Conservation (phyloP, 2,797 vertebrate genomes). For the Micrastur ruficollis region DNA sequence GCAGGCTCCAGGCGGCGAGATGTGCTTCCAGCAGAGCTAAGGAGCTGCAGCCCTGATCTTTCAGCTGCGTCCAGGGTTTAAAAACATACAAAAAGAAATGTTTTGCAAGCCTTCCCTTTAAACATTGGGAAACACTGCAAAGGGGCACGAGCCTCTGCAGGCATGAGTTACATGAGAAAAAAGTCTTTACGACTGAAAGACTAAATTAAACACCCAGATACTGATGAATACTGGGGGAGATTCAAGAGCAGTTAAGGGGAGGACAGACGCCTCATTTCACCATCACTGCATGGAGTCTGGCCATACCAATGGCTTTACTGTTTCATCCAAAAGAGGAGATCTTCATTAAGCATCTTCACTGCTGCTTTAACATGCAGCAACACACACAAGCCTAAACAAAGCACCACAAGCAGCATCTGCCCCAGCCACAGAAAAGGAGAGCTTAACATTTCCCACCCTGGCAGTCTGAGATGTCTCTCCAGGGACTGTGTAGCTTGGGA, state of each 20-base stretch:
- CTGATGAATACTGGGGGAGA: not conserved
- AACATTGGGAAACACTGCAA: not conserved
- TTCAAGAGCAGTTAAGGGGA: not conserved
- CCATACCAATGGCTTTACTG: not conserved
- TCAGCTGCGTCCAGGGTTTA: not conserved
- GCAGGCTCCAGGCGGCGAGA: not conserved
- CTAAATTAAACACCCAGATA: not conserved
- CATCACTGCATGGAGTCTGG: not conserved
- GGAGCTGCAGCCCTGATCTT: not conserved
- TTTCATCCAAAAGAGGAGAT: not conserved
- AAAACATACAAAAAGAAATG: not conserved
- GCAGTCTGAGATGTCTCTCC: not conserved
- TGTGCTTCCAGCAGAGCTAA: not conserved
- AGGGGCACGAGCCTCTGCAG: not conserved
- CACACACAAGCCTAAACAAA: not conserved
- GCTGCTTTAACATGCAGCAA: not conserved
- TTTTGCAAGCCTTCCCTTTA: not conserved
- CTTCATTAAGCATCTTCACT: not conserved
- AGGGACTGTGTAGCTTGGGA: not conserved
- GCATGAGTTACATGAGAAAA: not conserved
- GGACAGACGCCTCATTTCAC: not conserved
- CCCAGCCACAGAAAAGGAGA: not conserved
- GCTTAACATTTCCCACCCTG: not conserved
- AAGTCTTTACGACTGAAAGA: not conserved
- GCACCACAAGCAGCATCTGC: fast-evolving